Percentiles rank a stretch among this genome's conserved stretches.
These are phyloP conservation scores for Hofmannophila pseudospretella DNA, from an alignment of 2,888 invertebrate species.

Conservation along the genomic window DNA sequence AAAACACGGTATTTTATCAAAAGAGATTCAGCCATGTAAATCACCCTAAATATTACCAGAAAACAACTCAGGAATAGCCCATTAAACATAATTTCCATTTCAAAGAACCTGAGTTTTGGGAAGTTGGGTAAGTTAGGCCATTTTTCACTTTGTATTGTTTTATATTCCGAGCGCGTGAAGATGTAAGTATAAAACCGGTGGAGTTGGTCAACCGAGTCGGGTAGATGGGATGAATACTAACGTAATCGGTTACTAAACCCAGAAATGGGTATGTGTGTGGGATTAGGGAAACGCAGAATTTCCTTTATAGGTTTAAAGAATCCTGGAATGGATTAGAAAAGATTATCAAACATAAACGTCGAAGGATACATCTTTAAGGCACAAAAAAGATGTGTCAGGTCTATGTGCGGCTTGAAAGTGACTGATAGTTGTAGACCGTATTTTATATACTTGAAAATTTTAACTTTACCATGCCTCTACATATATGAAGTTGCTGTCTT, in stretches of 20 bases:
- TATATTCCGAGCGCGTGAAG: constrained; percentile 17
- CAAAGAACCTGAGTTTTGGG: constrained; percentile 3
- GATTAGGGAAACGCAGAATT: too few relatives aligned
- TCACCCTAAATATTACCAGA: background rate
- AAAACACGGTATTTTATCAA: background rate
- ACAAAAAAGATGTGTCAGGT: too few relatives aligned
- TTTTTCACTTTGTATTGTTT: constrained; percentile 17
- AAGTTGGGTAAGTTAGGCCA: constrained; percentile 4
- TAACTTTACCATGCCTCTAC: too few relatives aligned
- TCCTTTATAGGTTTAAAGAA: too few relatives aligned
- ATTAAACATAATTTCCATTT: constrained; percentile 1
- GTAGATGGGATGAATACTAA: constrained; percentile 20
- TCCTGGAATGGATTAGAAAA: too few relatives aligned
- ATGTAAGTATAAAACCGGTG: constrained; percentile 26
- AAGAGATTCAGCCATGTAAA: too few relatives aligned
- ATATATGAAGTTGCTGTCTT: too few relatives aligned
- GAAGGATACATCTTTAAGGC: too few relatives aligned
- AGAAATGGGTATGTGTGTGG: background rate
- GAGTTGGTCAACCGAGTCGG: constrained; percentile 26
- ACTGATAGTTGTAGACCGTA: too few relatives aligned
- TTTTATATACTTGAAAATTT: too few relatives aligned
- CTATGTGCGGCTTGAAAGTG: too few relatives aligned
- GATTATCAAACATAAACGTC: too few relatives aligned
- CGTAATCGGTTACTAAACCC: constrained; percentile 3
- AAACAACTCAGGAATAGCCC: constrained; percentile 2